Conservation (phyloP, 2,888 invertebrate genomes). For the Bhutanitis thaidina region DNA sequence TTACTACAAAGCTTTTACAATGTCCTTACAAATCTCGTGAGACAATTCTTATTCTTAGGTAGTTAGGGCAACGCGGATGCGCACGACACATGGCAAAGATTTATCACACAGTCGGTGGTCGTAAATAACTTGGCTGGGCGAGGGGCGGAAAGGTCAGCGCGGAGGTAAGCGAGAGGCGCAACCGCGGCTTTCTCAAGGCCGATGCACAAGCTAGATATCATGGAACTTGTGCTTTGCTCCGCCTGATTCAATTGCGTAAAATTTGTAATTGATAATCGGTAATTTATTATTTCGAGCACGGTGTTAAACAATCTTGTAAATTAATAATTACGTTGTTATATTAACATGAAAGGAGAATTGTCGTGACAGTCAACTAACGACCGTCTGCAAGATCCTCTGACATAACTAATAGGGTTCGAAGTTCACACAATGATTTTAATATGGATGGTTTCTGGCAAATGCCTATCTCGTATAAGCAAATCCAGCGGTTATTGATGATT, state of each 20-base stretch:
- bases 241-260: constrained; percentile 13
- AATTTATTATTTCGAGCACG: constrained; percentile 4
- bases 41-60: constrained; percentile 34
- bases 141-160: constrained; percentile 54
- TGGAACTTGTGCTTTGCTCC: constrained; percentile 33
- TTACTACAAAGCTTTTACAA: background rate
- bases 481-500: too few species aligned
- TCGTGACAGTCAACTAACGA: too few species aligned
- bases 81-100: constrained; percentile 53
- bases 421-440: too few species aligned
- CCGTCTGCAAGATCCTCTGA: too few species aligned
- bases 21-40: background rate
- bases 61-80: constrained; percentile 57
- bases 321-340: constrained; percentile 2
- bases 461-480: too few species aligned
- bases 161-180: constrained; percentile 35
- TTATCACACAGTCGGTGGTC: constrained; percentile 53
- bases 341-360: too few species aligned
- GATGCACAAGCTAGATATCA: constrained; percentile 59
- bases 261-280: constrained; percentile 8
- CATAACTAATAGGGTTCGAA: too few species aligned
- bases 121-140: constrained; percentile 58
- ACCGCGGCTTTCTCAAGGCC: constrained; percentile 61
- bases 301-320: constrained; percentile 6
- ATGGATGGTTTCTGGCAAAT: too few species aligned